Evolutionary conservation across 2,113 vertebrate genomes (phyloP), one percentile per base, ranked within the genome.

Genomic region (Mormyrus iriodes): DNA sequence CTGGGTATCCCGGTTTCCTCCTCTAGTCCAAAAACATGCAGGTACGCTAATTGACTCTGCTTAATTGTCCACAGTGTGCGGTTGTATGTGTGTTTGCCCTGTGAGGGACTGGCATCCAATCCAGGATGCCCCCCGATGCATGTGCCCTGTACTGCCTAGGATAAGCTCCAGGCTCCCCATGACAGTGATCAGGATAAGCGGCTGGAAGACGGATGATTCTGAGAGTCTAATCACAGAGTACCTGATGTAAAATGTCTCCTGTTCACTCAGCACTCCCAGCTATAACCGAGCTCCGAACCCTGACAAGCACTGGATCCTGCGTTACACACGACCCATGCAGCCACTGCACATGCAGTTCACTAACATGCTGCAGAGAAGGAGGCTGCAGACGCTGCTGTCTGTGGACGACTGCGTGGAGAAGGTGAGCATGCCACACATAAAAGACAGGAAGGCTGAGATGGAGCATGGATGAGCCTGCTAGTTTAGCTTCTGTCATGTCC

Each of bases 321-420:
- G 98, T 82, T 99, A 99, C 94, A 99, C 98, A 0, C 98, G 98
- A 10, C 95, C 98, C n/a, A 99, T 99, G 98, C 99, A 97, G 91
- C 98, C 98, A 0, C 97, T 99, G 92, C 98, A 99, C 95, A 99
- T 99, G 98, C 96, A 99, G 89, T 99, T 99, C 95, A 99, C 98
- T 24, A 99, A 99, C 94, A 96, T 99, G 97, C 94, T 99, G 0
- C 98, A 99, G 95, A 96, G 98, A 88, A 96, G 97, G 90, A 96
- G 98, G 85, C 97, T 99, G 90, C 98, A 99, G 91, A 99, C 98
- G 0, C 96, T 99, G 88, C 95, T 99, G 94, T 99, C 98, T 3
- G 98, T 99, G 92, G 98, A 99, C 17, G 98, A 98, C 94, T 98
- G 97, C 8, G 95, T 99, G 96, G 97, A 99, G 90, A 97, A 94